phyloP scores from a whole-genome alignment of 2,113 vertebrate species.

The Hymenochirus boettgeri region DNA sequence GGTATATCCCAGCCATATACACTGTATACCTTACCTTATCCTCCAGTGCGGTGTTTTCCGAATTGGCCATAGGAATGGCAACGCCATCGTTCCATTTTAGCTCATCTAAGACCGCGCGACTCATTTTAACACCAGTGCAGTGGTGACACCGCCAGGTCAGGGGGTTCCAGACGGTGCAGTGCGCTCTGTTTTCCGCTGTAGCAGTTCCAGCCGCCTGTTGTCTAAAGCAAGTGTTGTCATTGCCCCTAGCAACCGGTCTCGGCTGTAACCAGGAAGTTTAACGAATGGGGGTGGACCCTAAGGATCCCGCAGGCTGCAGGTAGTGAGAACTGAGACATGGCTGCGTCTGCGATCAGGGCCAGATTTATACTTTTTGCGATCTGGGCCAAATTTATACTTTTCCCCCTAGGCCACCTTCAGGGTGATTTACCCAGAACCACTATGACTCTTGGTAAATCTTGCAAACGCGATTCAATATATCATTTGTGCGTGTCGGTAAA shows the following conservation, averaged over 20 bases:
- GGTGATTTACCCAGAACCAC: no score
- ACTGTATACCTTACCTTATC: conserved; percentile 78
- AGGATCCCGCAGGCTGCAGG: no score
- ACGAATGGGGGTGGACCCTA: no score
- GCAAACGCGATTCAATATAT: no score
- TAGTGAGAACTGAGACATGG: no score
- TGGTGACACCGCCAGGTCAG: neutral
- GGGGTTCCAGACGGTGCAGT: neutral
- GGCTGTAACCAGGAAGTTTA: conserved; percentile 44
- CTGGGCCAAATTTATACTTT: no score
- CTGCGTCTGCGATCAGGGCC: no score
- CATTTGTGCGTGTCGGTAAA: no score
- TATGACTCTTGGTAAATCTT: no score
- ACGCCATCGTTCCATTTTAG: conserved; percentile 73
- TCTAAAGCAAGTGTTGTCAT: neutral
- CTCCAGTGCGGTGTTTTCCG: conserved; percentile 73
- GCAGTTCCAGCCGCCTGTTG: neutral
- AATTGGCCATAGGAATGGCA: conserved; percentile 72
- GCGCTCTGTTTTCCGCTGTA: neutral
- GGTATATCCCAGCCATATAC: no score
- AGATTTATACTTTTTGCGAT: no score
- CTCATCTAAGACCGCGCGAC: conserved; percentile 56
- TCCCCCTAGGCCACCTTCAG: no score
- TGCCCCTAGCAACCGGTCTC: conserved; percentile 54
- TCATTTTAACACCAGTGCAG: conserved; percentile 45